Evolutionary conservation across 1,140 invertebrate genomes (phyloP).

Genomic region (Bombus superbus): DNA sequence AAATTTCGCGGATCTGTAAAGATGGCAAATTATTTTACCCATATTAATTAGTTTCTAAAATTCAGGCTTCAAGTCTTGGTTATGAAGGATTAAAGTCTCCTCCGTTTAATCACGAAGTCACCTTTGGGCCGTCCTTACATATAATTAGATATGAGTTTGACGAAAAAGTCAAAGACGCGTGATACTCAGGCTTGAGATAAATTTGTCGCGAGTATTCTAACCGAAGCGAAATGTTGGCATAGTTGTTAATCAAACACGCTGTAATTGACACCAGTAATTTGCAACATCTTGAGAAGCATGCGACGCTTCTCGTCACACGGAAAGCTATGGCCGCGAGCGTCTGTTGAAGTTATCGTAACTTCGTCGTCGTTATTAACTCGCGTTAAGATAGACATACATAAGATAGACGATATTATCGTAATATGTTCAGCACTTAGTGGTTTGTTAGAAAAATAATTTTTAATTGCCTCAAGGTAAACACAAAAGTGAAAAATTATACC

Average conservation of each 20-base stretch:
- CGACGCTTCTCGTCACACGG: slow-evolving; percentile 4
- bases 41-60: background rate
- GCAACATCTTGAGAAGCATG: slow-evolving; percentile 29
- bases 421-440: background rate
- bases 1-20: background rate
- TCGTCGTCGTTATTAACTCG: slow-evolving; percentile 23
- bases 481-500: too few relatives aligned
- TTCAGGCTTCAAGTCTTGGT: background rate
- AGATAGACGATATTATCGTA: background rate
- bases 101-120: too few relatives aligned
- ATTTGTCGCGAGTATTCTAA: background rate
- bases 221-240: background rate
- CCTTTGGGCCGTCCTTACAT: too few relatives aligned
- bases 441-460: too few relatives aligned
- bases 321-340: slow-evolving; percentile 19
- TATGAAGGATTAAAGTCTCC: background rate
- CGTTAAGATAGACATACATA: background rate
- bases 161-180: background rate
- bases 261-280: slow-evolving; percentile 41
- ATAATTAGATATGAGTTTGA: too few relatives aligned
- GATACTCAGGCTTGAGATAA: too few relatives aligned
- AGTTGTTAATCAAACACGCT: slow-evolving; percentile 33
- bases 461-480: too few relatives aligned
- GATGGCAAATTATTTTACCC: background rate
- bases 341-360: slow-evolving; percentile 7